Evolutionary conservation across 2,888 invertebrate genomes (phyloP).

Genomic region (Microdon myrmicae): DNA sequence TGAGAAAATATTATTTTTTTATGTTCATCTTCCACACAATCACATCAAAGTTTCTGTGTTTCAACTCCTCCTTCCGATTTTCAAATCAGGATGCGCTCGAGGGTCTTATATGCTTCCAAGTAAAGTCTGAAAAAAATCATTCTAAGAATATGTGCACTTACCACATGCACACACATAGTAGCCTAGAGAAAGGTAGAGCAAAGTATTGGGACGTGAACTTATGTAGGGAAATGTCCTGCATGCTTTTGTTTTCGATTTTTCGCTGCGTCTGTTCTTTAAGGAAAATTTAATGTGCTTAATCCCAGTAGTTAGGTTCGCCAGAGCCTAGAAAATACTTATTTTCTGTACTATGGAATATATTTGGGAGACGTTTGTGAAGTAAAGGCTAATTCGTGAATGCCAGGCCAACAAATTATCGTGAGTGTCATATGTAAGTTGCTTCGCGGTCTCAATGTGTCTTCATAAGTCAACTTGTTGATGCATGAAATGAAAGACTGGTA

Average conservation of each 20-base stretch:
- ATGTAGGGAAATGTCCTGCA: constrained; percentile 16
- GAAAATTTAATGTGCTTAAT: no score
- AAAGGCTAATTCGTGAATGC: no score
- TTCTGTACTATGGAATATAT: no score
- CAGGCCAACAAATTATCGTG: no score
- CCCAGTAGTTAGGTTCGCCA: no score
- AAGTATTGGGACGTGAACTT: background rate
- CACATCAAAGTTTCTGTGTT: constrained; percentile 8
- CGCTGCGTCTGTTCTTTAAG: background rate
- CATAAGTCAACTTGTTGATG: no score
- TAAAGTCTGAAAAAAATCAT: constrained; percentile 6
- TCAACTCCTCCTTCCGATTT: background rate
- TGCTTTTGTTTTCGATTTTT: constrained; percentile 3
- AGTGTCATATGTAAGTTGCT: no score
- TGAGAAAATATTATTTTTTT: constrained; percentile 9
- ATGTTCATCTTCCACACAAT: constrained; percentile 35
- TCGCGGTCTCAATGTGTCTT: no score
- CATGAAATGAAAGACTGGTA: no score
- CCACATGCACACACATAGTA: constrained; percentile 11
- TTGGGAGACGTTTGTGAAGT: no score
- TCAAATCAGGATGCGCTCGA: constrained; percentile 13
- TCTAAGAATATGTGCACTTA: constrained; percentile 15
- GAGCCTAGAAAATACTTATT: no score
- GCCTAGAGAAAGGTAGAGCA: background rate
- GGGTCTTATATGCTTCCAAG: constrained; percentile 1